Conservation (phyloP, 2,797 vertebrate species). For the Liasis olivaceus region DNA sequence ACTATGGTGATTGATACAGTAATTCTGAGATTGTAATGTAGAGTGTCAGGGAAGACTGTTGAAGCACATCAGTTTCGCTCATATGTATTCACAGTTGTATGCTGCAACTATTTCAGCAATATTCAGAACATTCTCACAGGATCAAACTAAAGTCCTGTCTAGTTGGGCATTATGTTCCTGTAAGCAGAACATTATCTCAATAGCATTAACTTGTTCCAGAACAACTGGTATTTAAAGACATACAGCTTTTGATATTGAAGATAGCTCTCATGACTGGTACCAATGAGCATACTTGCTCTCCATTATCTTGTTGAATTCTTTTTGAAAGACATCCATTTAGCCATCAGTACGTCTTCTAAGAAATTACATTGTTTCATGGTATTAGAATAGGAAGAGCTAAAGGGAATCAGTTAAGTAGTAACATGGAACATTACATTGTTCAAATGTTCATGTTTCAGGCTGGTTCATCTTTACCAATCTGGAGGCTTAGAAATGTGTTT, state of each 20-base stretch:
- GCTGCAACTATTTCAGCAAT: not conserved
- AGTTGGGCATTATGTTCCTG: not conserved
- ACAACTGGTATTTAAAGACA: not conserved
- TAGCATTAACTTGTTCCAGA: not conserved
- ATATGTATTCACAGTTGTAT: not conserved
- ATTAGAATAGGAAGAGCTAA: not conserved
- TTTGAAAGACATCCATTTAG: not conserved
- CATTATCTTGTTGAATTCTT: not conserved
- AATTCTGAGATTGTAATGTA: not conserved
- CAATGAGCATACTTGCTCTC: not conserved
- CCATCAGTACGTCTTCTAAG: not conserved
- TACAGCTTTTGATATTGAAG: not conserved
- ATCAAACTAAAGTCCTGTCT: not conserved
- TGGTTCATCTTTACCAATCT: not conserved
- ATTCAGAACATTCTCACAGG: not conserved
- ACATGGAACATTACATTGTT: not conserved
- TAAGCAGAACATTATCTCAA: not conserved
- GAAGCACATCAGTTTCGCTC: not conserved
- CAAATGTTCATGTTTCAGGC: not conserved
- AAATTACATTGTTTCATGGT: not conserved
- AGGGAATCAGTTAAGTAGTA: not conserved
- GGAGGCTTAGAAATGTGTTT: not conserved
- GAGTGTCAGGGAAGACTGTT: not conserved
- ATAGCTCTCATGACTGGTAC: not conserved
- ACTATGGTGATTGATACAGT: not conserved